Percentiles rank a stretch among this genome's conserved stretches.
Conservation (phyloP, 1,140 invertebrate species). For the Hycleus phaleratus region DNA sequence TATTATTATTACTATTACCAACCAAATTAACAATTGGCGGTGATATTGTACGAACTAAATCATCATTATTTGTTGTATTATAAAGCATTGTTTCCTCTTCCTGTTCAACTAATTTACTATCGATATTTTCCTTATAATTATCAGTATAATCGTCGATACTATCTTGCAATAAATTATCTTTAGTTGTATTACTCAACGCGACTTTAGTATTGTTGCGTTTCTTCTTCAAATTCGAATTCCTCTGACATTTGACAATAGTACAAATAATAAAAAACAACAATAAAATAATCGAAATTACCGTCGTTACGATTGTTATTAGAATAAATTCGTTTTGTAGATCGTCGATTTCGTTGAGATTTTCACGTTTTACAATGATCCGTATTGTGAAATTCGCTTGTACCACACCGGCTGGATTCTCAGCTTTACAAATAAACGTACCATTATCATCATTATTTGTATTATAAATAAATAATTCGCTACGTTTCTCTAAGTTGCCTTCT, state of each 20-base stretch:
- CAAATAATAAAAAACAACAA: slow-evolving; percentile 54
- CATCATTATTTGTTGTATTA: slow-evolving; percentile 11
- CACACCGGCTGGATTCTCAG: slow-evolving; percentile 72
- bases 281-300: slow-evolving; percentile 47
- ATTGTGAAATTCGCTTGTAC: slow-evolving; percentile 70
- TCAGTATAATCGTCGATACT: slow-evolving; percentile 16
- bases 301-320: slow-evolving; percentile 54
- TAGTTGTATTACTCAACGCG: slow-evolving; percentile 14
- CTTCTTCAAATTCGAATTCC: slow-evolving; percentile 37
- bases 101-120: slow-evolving; percentile 5
- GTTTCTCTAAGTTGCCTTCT: slow-evolving; percentile 60
- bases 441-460: slow-evolving; percentile 68
- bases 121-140: slow-evolving; percentile 5
- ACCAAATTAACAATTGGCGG: slow-evolving; percentile 4
- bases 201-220: slow-evolving; percentile 20
- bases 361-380: slow-evolving; percentile 61
- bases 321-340: slow-evolving; percentile 58
- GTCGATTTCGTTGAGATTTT: slow-evolving; percentile 55
- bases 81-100: slow-evolving; percentile 16
- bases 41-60: slow-evolving; percentile 22
- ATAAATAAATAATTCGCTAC: slow-evolving; percentile 66
- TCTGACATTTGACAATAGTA: slow-evolving; percentile 51
- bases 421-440: slow-evolving; percentile 72
- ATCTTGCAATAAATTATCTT: slow-evolving; percentile 19
- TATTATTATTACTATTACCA: slow-evolving; percentile 24